Evolutionary conservation across 1,140 invertebrate genomes (phyloP).

Genomic region (Caenorhabditis brenneri): DNA sequence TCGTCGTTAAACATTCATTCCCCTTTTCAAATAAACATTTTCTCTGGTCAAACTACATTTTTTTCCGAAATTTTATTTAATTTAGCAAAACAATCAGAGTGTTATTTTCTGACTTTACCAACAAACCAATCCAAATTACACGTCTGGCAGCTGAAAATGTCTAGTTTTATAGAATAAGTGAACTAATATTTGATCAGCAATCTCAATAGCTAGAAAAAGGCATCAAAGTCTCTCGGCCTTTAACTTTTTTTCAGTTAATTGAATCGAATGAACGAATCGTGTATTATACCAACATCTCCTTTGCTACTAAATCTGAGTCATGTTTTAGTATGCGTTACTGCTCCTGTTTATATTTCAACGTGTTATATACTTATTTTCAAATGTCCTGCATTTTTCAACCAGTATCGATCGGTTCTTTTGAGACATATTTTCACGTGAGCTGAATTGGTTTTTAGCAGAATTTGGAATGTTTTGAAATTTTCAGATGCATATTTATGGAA

Average conservation of each 20-base stretch:
- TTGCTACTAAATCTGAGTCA: neutral
- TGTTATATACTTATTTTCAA: neutral
- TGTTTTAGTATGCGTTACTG: neutral
- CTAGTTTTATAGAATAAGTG: neutral
- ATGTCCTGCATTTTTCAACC: neutral
- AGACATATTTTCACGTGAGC: conserved; percentile 7
- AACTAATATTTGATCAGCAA: neutral
- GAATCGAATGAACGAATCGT: neutral
- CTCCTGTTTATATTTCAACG: neutral
- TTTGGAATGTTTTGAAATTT: neutral
- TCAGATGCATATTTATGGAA: neutral
- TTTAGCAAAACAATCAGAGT: too few relatives aligned
- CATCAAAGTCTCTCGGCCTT: too few relatives aligned
- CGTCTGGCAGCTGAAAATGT: neutral
- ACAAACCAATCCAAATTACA: neutral
- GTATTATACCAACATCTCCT: neutral
- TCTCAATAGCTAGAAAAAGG: neutral
- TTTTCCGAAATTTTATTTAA: too few relatives aligned
- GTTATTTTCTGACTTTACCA: neutral
- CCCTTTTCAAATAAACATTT: neutral
- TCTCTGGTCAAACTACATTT: too few relatives aligned
- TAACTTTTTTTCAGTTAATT: neutral
- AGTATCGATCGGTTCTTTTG: neutral
- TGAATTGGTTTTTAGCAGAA: neutral
- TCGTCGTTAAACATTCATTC: neutral